Evolutionary conservation across 2,797 vertebrate genomes (phyloP).

Genomic region (Malacoctenus gilli): DNA sequence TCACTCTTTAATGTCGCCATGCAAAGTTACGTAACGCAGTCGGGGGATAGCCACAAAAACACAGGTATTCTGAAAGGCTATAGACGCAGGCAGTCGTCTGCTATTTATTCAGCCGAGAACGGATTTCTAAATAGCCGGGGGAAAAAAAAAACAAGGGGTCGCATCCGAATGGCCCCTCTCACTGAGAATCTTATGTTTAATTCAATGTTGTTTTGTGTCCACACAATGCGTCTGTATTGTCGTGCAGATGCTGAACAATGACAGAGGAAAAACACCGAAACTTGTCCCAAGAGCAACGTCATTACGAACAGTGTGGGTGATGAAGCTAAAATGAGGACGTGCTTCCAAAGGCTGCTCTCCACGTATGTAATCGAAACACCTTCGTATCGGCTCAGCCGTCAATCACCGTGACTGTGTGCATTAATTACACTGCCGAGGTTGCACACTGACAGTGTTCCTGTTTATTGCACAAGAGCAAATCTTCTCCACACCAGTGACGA

Average conservation of each 20-base stretch:
- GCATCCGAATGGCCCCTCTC: constrained; percentile 29
- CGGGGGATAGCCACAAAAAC: constrained; percentile 7
- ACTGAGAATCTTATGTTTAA: constrained; percentile 52
- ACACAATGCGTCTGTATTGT: constrained; percentile 28
- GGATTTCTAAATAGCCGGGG: constrained; percentile 23
- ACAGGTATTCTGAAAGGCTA: constrained; percentile 27
- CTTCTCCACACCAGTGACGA: background rate
- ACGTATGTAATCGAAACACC: constrained; percentile 4
- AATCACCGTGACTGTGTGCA: constrained; percentile 6
- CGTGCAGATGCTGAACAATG: constrained; percentile 16
- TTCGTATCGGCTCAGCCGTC: constrained; percentile 12
- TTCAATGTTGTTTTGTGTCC: constrained; percentile 47
- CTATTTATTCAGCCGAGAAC: constrained; percentile 24
- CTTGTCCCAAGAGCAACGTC: background rate
- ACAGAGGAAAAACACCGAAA: background rate
- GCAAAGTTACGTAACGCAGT: constrained; percentile 38
- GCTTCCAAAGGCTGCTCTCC: no score
- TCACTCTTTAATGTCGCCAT: constrained; percentile 24
- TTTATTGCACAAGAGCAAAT: background rate
- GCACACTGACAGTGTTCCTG: background rate
- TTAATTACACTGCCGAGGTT: constrained; percentile 6
- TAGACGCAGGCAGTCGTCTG: constrained; percentile 10
- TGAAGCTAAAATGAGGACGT: no score
- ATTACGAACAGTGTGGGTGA: background rate
- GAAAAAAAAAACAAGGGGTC: constrained; percentile 39